Evolutionary conservation across 2,113 vertebrate species (phyloP).

Genomic region (Syngnathus typhle): DNA sequence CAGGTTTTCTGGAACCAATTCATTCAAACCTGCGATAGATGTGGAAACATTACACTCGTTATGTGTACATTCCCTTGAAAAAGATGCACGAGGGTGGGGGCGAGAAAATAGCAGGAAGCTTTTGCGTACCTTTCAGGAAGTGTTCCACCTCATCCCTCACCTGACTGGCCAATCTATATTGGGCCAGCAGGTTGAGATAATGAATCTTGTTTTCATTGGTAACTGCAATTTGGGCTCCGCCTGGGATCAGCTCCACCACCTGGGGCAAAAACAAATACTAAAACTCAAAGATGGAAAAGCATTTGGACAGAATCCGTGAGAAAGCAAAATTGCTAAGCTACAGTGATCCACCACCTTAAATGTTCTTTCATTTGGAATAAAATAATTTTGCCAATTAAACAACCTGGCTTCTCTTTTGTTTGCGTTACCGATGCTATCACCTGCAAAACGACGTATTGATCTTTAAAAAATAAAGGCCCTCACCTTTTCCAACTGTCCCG

Average conservation of each 20-base stretch:
- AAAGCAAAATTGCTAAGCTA: slow-evolving; percentile 10
- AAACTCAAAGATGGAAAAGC: not conserved
- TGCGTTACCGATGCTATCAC: slow-evolving; percentile 41
- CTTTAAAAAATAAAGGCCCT: slow-evolving; percentile 43
- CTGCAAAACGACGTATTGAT: slow-evolving; percentile 36
- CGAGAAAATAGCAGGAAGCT: slow-evolving; percentile 2
- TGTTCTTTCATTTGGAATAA: slow-evolving; percentile 9
- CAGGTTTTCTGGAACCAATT: slow-evolving; percentile 95
- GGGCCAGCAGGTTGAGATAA: slow-evolving; percentile 92
- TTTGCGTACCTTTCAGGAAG: slow-evolving; percentile 88
- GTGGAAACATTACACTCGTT: slow-evolving; percentile 23
- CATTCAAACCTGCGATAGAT: slow-evolving; percentile 84
- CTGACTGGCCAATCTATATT: slow-evolving; percentile 90
- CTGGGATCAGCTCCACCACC: slow-evolving; percentile 90
- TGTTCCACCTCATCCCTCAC: slow-evolving; percentile 96
- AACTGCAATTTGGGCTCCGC: slow-evolving; percentile 88
- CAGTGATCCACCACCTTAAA: slow-evolving; percentile 23
- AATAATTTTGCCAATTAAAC: slow-evolving; percentile 35
- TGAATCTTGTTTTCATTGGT: slow-evolving; percentile 96
- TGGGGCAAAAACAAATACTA: slow-evolving; percentile 38
- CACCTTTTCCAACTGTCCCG: slow-evolving; percentile 96
- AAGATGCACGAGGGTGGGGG: not conserved
- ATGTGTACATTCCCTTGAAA: slow-evolving; percentile 16
- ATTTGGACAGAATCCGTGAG: no score
- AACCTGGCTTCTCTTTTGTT: slow-evolving; percentile 49